phyloP scores from a whole-genome alignment of 2,797 vertebrate species.

The Pteropus rufus region DNA sequence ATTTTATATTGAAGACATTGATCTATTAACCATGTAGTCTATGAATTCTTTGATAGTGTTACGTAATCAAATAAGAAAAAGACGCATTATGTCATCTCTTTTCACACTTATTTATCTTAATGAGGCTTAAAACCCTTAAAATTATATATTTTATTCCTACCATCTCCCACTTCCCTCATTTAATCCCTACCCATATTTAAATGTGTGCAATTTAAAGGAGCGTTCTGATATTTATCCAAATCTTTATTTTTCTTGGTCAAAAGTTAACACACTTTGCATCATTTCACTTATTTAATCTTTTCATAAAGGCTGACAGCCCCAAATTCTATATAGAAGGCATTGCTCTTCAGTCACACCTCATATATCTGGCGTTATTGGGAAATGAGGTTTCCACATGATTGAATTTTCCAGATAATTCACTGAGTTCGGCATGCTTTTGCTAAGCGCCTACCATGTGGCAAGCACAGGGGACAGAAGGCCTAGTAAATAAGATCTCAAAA shows the following conservation, averaged over 20 bases:
- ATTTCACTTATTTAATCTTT: slow-evolving; percentile 69
- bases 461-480: slow-evolving; percentile 9
- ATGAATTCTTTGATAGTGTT: neutral
- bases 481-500: slow-evolving; percentile 55
- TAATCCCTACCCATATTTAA: slow-evolving; percentile 42
- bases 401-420: slow-evolving; percentile 74
- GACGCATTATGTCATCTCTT: neutral
- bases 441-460: slow-evolving; percentile 36
- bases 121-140: neutral
- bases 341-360: slow-evolving; percentile 68
- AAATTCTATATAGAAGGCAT: slow-evolving; percentile 29
- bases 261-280: slow-evolving; percentile 58
- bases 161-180: neutral
- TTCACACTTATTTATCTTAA: slow-evolving; percentile 3
- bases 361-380: slow-evolving; percentile 70
- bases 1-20: neutral
- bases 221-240: slow-evolving; percentile 55
- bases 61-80: neutral
- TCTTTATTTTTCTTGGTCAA: slow-evolving; percentile 66
- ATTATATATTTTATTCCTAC: neutral
- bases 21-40: neutral
- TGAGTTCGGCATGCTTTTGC: slow-evolving; percentile 34
- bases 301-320: slow-evolving; percentile 44
- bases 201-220: slow-evolving; percentile 42
- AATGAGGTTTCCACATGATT: slow-evolving; percentile 71